Conservation (phyloP, 2,888 invertebrate genomes). For the Dioctria rufipes region DNA sequence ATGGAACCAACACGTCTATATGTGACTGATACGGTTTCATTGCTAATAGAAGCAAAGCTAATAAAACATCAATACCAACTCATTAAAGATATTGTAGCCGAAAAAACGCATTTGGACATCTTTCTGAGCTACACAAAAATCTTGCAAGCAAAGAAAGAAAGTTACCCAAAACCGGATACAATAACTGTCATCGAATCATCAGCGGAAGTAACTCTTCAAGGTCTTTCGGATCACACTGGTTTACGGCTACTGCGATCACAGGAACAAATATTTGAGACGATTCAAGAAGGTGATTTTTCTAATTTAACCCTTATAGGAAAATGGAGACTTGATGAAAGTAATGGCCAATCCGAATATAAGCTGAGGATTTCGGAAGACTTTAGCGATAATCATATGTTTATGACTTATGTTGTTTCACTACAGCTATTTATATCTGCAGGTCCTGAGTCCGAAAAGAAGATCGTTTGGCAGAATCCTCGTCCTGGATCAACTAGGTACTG, state of each 20-base stretch:
- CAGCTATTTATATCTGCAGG: too few relatives aligned
- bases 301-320: neutral
- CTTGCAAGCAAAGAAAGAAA: neutral
- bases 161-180: neutral
- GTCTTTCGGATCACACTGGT: neutral
- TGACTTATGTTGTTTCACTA: neutral
- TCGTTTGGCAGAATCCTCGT: too few relatives aligned
- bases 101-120: too few relatives aligned
- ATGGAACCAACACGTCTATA: too few relatives aligned
- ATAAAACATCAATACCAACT: too few relatives aligned
- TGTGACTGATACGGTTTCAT: too few relatives aligned
- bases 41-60: too few relatives aligned
- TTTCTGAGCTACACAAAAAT: neutral
- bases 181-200: neutral
- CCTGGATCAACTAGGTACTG: too few relatives aligned
- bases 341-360: constrained; percentile 5
- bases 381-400: neutral
- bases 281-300: neutral
- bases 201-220: neutral
- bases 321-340: neutral
- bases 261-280: neutral
- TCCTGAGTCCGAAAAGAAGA: too few relatives aligned
- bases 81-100: too few relatives aligned
- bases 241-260: neutral
- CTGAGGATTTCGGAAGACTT: neutral